Evolutionary conservation across 2,888 invertebrate species (phyloP).

Genomic region (Athetis lepigone): DNA sequence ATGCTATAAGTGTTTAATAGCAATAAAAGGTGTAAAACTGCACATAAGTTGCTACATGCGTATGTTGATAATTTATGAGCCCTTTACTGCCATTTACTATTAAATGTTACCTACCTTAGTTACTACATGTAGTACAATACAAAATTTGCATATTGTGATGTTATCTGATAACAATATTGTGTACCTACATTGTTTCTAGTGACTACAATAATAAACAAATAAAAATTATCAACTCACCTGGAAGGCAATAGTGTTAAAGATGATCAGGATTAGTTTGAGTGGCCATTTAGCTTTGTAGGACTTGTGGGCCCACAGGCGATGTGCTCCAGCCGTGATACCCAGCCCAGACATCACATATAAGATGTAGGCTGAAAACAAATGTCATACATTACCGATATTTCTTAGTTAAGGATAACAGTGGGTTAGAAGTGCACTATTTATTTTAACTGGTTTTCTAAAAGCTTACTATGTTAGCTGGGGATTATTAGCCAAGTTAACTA

Average conservation of each 20-base stretch:
- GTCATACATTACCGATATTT: conserved; percentile 9
- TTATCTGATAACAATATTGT: background rate
- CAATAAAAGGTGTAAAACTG: background rate
- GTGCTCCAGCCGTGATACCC: conserved; percentile 99
- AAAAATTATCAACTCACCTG: conserved; percentile 91
- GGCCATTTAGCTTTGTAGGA: conserved; percentile 99
- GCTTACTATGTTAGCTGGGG: too few relatives aligned
- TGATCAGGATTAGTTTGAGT: conserved; percentile 93
- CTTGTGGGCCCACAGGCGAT: conserved; percentile 98
- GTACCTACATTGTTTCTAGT: background rate
- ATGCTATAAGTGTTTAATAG: background rate
- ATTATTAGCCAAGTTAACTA: background rate
- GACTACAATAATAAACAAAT: background rate
- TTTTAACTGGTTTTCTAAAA: background rate
- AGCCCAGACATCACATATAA: conserved; percentile 95
- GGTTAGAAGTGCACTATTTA: background rate
- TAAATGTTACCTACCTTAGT: too few relatives aligned
- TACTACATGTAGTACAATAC: too few relatives aligned
- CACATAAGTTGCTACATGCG: background rate
- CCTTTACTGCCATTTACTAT: background rate
- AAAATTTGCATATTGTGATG: background rate
- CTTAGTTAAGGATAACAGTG: background rate
- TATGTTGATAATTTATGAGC: too few relatives aligned
- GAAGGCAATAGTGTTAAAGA: conserved; percentile 97
- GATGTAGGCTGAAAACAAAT: conserved; percentile 90